Evolutionary conservation across 2,113 vertebrate species (phyloP), one percentile per base, ranked within the genome.

Genomic region (Corvus moneduloides): DNA sequence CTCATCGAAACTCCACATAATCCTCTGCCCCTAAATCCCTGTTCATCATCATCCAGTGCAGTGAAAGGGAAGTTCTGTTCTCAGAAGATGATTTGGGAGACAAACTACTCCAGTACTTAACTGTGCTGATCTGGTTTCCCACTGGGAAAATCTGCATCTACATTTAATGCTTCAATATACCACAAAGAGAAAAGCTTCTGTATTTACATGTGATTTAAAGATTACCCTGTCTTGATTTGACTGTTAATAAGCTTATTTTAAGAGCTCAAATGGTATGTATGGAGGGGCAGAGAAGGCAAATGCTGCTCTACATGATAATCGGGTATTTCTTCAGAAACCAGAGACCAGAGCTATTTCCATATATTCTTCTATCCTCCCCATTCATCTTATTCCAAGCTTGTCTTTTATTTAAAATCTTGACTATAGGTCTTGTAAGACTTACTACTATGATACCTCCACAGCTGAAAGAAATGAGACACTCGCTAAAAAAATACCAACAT

Each of bases 121-220:
- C 76, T 37, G 56, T 51, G 94, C 86, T 93, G 35, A 97, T 92
- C 76, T 67, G 22, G 35, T 51, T 74, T 89, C 94, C 86, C 43
- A 28, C 86, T 78, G 94, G 27, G 91, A 87, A 92, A 92, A 92
- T 81, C 73, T 64, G 56, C 68, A 72, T 78, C 69, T 39, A 7
- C 0, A 2, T 48, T 87, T 77, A 92, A 75, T 74, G 80, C 76
- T 83, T 84, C 61, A 37, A 24, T 55, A 69, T 52, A 67, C 54
- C 63, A 63, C 71, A 74, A 71, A 9, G 35, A 86, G 59, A 90
- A 88, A 86, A 92, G 48, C 86, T 78, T 48, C 62, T 81, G 26
- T 81, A 94, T 93, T 92, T 95, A 92, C 66, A 58, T 84, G 59
- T 21, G 67, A 95, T 93, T 93, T 93, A 71, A 89, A 96, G 90